A percentile compares a stretch with the other conserved stretches of the same genome.
These are phyloP conservation scores for Panagrolaimus sp. DNA, from an alignment of 1,140 invertebrate genomes.

Conservation along the genomic window DNA sequence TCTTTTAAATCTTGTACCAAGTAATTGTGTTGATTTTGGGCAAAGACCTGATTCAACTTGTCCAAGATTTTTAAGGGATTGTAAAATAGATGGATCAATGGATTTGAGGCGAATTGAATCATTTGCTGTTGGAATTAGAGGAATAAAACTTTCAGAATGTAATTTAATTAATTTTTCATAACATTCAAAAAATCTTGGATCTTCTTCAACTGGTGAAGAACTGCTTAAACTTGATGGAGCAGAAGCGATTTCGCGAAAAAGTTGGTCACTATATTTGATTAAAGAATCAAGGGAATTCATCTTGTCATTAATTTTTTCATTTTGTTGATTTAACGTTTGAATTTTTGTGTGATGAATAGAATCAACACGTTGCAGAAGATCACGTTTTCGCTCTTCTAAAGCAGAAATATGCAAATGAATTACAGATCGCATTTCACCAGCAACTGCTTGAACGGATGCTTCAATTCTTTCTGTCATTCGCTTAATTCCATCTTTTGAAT, in stretches of 20 bases:
- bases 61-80: not conserved
- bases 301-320: not conserved
- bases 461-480: slow-evolving; percentile 7
- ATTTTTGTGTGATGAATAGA: slow-evolving; percentile 3
- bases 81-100: not conserved
- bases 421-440: not conserved
- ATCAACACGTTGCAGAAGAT: not conserved
- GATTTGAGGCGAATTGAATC: not conserved
- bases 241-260: not conserved
- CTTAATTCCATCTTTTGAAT: not conserved
- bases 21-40: not conserved
- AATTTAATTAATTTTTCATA: not conserved
- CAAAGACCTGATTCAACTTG: slow-evolving; percentile 2
- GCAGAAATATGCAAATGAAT: not conserved
- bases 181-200: slow-evolving; percentile 10
- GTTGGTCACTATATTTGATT: not conserved
- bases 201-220: not conserved
- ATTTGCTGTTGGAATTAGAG: not conserved
- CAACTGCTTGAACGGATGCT: not conserved
- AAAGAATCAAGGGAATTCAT: not conserved
- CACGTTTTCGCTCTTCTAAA: not conserved
- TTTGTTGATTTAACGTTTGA: not conserved
- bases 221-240: not conserved
- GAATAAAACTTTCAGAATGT: not conserved
- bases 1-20: slow-evolving; percentile 1